phyloP scores from a whole-genome alignment of 2,113 vertebrate species.

The Ceyx margarethae region DNA sequence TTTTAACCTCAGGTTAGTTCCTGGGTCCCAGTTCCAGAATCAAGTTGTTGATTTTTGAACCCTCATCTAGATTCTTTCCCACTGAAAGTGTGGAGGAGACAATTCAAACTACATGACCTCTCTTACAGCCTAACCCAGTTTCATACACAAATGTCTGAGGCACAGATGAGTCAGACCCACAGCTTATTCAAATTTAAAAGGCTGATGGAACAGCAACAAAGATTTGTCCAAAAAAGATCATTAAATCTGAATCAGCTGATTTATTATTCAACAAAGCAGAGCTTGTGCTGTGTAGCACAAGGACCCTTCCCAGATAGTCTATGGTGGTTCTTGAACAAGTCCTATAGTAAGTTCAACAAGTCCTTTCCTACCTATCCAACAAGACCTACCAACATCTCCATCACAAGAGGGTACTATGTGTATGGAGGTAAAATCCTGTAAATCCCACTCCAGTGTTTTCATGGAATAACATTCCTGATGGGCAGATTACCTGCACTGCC shows the following conservation, averaged over 20 bases:
- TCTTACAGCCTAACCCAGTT: neutral
- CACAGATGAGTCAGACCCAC: neutral
- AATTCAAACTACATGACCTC: neutral
- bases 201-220: neutral
- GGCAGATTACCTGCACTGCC: accelerated
- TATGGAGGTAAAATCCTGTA: neutral
- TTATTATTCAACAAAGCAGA: neutral
- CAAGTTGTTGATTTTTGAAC: neutral
- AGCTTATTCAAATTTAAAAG: neutral
- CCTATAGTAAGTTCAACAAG: neutral
- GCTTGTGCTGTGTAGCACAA: neutral
- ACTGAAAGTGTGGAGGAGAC: neutral
- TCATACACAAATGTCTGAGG: neutral
- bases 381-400: neutral
- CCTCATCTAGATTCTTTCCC: neutral
- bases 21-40: neutral
- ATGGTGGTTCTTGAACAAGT: neutral
- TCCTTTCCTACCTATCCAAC: neutral
- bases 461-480: too few relatives aligned
- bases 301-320: neutral
- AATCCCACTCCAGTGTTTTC: neutral
- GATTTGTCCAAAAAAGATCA: neutral
- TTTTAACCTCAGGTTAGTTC: neutral
- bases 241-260: neutral
- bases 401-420: accelerated